Evolutionary conservation across 2,797 vertebrate genomes (phyloP).

Genomic region (Sebastes aleutianus): DNA sequence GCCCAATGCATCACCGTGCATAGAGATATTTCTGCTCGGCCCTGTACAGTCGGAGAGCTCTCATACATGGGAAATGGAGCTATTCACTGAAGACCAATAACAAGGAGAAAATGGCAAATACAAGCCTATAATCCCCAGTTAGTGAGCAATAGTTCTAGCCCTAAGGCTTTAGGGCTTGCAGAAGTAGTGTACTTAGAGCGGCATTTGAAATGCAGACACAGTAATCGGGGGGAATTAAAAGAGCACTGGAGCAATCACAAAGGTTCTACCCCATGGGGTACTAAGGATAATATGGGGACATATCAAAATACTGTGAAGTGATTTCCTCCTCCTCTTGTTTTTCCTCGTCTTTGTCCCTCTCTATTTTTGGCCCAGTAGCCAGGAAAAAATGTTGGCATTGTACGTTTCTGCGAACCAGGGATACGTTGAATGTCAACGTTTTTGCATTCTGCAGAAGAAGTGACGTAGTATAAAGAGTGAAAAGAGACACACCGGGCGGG

Average conservation of each 20-base stretch:
- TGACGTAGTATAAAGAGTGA: too few species aligned
- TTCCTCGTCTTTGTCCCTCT: constrained; percentile 3
- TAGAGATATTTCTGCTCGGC: constrained; percentile 37
- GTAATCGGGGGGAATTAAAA: constrained; percentile 74
- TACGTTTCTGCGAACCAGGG: too few species aligned
- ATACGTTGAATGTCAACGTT: too few species aligned
- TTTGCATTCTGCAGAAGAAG: too few species aligned
- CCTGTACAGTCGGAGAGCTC: constrained; percentile 39
- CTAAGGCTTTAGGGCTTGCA: constrained; percentile 59
- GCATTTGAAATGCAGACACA: constrained; percentile 73
- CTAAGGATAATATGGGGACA: constrained; percentile 55
- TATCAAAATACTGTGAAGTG: constrained; percentile 53
- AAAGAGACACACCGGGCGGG: too few species aligned
- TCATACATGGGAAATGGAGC: constrained; percentile 58
- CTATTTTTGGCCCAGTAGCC: background rate
- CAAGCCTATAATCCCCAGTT: constrained; percentile 76
- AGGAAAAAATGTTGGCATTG: too few species aligned
- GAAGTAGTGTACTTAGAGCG: constrained; percentile 67
- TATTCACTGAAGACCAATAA: constrained; percentile 70
- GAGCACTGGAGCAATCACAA: constrained; percentile 71
- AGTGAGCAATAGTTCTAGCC: constrained; percentile 65
- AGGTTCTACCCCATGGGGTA: constrained; percentile 54
- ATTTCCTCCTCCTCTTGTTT: constrained; percentile 43
- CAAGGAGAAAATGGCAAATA: constrained; percentile 72
- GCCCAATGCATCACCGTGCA: constrained; percentile 56